Conservation (phyloP, 2,888 invertebrate species). For the Watsonalla binaria region DNA sequence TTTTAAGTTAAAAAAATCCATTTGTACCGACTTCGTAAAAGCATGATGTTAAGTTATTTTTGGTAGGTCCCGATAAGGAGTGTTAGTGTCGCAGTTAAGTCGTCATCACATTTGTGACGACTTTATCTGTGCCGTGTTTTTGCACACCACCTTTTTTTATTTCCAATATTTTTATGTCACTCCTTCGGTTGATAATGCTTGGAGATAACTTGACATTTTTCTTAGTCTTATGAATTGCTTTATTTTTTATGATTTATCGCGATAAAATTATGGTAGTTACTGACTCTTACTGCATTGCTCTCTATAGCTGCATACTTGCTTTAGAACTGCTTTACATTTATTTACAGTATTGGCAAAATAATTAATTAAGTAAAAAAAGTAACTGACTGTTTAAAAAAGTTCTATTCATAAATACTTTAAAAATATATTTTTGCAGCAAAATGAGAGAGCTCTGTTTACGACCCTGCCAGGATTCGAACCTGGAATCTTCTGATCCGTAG, state of each 20-base stretch:
- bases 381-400: neutral
- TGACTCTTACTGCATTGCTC: too few species aligned
- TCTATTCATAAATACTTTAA: too few species aligned
- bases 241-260: too few species aligned
- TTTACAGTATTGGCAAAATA: too few species aligned
- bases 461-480: constrained; percentile 82
- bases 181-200: too few species aligned
- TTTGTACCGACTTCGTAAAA: neutral
- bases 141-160: constrained; percentile 27
- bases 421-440: too few species aligned
- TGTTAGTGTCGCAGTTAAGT: constrained; percentile 26
- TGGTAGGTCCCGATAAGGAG: constrained; percentile 41
- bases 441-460: constrained; percentile 30
- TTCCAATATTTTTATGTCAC: constrained; percentile 1
- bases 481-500: constrained; percentile 85
- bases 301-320: too few species aligned
- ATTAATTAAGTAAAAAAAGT: neutral
- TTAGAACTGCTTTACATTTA: too few species aligned
- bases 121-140: constrained; percentile 39
- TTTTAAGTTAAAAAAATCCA: too few species aligned
- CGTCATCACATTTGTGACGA: constrained; percentile 31
- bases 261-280: too few species aligned
- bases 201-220: too few species aligned
- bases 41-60: constrained; percentile 43
- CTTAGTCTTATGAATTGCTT: too few species aligned